phyloP scores from a whole-genome alignment of 2,113 vertebrate genomes.

The Xenopus tropicalis region DNA sequence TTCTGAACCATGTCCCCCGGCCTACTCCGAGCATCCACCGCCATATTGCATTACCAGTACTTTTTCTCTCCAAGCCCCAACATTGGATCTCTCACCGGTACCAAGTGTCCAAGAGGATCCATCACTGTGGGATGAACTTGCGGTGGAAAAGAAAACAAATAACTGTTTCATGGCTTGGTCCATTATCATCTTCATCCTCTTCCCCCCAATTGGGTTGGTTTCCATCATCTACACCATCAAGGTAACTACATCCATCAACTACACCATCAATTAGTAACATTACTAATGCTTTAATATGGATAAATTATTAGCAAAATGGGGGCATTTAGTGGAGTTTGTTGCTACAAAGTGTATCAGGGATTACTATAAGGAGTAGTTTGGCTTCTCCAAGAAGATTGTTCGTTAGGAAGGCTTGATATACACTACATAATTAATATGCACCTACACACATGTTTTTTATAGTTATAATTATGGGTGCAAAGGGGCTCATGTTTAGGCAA shows the following conservation, averaged over 20 bases:
- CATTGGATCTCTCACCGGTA: too few species aligned
- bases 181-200: not conserved
- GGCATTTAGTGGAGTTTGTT: too few species aligned
- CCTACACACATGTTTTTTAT: too few species aligned
- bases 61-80: not conserved
- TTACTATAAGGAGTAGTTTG: too few species aligned
- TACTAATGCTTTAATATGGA: too few species aligned
- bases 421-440: too few species aligned
- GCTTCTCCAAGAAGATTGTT: too few species aligned
- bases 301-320: too few species aligned
- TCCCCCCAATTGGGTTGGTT: not conserved
- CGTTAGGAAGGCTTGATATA: too few species aligned
- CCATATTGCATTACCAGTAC: not conserved
- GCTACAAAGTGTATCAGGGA: too few species aligned
- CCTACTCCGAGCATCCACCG: not conserved
- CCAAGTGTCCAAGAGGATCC: not conserved
- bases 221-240: not conserved
- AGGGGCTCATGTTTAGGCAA: too few species aligned
- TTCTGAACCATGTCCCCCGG: not conserved
- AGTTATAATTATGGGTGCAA: too few species aligned
- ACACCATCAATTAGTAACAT: not conserved
- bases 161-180: not conserved
- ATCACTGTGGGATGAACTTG: not conserved
- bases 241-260: not conserved
- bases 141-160: not conserved